Evolutionary conservation across 2,797 vertebrate species (phyloP), one percentile per base, ranked within the genome.

Genomic region (Catostomus latipinnis): DNA sequence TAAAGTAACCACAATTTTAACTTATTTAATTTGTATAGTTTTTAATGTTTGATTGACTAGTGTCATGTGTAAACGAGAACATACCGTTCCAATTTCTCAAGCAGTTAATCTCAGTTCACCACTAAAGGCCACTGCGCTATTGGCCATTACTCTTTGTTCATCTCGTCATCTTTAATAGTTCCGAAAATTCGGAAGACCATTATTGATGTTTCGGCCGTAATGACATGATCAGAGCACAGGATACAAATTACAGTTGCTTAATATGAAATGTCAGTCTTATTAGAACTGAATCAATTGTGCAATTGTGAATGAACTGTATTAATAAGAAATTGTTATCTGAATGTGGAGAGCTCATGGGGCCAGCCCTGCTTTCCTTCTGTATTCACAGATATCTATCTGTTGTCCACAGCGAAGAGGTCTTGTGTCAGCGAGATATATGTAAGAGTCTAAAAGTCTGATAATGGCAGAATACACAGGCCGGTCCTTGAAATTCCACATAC

Each of bases 401-500:
- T 88, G 86, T 5, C 81, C 79, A 76, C 87, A 77, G 16, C 14
- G 58, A 49, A 94, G 88, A 1, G 87, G 69, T 67, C 62, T 45
- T 2, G 83, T 82, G 0, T 83, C 83, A 0, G 91, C 90, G 0
- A 89, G 76, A 67, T 86, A 78, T 61, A 82, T 50, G 0, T 89
- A 90, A 0, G 90, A 90, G 22, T 92, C 87, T 67, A 94, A 58
- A 78, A 92, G 90, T 74, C 90, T 92, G 4, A 93, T 87, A 81
- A 93, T 75, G 46, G 89, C 87, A 0, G 91, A 89, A 82, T 91
- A 94, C 0, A 84, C 68, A 0, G 93, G 93, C 6, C 92, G 80
- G 66, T 92, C 90, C 78, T 91, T 91, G 52, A 89, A 92, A 73
- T 90, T 89, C 92, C 92, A 93, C 89, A 92, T 93, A 91, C 92